Conservation (phyloP, 2,888 invertebrate genomes). For the Phyllotreta striolata region DNA sequence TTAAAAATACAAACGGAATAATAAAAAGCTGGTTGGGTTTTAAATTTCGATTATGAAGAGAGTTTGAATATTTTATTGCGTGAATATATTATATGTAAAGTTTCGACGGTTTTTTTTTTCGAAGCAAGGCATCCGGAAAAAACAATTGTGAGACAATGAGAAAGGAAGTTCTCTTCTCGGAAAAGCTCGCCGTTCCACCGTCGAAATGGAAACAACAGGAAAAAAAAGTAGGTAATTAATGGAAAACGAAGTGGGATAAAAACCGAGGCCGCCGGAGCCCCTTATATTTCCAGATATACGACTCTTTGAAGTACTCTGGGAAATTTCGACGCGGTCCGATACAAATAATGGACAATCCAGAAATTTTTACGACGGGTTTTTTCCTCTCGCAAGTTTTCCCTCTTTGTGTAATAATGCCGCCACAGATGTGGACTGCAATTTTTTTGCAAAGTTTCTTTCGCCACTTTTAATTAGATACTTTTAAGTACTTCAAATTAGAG, state of each 20-base stretch:
- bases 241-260: conserved; percentile 18
- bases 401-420: background rate
- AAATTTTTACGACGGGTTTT: conserved; percentile 27
- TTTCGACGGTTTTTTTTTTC: no score
- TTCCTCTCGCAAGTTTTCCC: background rate
- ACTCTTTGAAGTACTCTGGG: conserved; percentile 26
- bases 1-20: background rate
- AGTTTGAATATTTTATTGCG: no score
- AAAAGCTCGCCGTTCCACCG: no score
- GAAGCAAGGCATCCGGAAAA: no score
- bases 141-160: no score
- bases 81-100: no score
- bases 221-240: conserved; percentile 9
- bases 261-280: conserved; percentile 9
- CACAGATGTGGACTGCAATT: conserved; percentile 2
- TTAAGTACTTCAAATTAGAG: conserved; percentile 2
- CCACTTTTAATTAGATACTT: conserved; percentile 6
- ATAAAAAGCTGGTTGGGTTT: no score
- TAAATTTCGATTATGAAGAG: no score
- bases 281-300: conserved; percentile 25
- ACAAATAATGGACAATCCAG: conserved; percentile 32
- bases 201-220: background rate
- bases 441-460: background rate
- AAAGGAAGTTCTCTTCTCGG: no score
- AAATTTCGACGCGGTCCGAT: conserved; percentile 23